These are phyloP conservation scores for Catocala nupta DNA, from an alignment of 2,888 invertebrate genomes.

Conservation along the genomic window DNA sequence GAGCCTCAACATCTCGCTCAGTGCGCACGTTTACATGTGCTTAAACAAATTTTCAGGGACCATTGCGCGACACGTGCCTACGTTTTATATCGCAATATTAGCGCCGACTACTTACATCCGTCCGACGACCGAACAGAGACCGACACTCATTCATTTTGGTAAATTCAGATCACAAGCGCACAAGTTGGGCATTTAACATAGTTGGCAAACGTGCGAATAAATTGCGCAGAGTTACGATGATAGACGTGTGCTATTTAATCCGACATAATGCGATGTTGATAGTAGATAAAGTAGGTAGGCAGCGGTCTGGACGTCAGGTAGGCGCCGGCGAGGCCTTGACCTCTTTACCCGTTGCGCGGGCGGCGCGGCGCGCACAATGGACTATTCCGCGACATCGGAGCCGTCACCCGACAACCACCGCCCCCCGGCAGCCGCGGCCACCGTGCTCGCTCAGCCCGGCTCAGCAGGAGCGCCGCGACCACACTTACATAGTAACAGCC, in stretches of 20 bases:
- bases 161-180: slow-evolving; percentile 27
- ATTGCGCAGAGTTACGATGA: slow-evolving; percentile 22
- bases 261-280: slow-evolving; percentile 26
- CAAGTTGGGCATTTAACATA: slow-evolving; percentile 20
- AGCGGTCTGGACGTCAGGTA: slow-evolving; percentile 69
- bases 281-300: slow-evolving; percentile 54
- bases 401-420: slow-evolving; percentile 63
- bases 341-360: slow-evolving; percentile 67
- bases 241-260: slow-evolving; percentile 38
- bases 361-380: slow-evolving; percentile 69
- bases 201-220: slow-evolving; percentile 16
- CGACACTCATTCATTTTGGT: slow-evolving; percentile 39
- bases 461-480: too few species aligned
- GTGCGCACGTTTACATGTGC: slow-evolving; percentile 64
- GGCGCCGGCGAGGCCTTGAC: slow-evolving; percentile 82
- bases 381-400: slow-evolving; percentile 79
- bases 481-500: background rate
- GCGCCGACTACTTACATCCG: slow-evolving; percentile 41
- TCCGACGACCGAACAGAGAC: slow-evolving; percentile 36
- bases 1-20: slow-evolving; percentile 83
- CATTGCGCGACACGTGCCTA: slow-evolving; percentile 50
- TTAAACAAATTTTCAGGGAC: slow-evolving; percentile 67
- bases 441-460: slow-evolving; percentile 8
- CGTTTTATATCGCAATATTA: slow-evolving; percentile 52
- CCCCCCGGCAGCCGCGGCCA: slow-evolving; percentile 14